Base-by-base conservation (phyloP, 2,797 vertebrate species). In the Sebastes matsubarae region DNA sequence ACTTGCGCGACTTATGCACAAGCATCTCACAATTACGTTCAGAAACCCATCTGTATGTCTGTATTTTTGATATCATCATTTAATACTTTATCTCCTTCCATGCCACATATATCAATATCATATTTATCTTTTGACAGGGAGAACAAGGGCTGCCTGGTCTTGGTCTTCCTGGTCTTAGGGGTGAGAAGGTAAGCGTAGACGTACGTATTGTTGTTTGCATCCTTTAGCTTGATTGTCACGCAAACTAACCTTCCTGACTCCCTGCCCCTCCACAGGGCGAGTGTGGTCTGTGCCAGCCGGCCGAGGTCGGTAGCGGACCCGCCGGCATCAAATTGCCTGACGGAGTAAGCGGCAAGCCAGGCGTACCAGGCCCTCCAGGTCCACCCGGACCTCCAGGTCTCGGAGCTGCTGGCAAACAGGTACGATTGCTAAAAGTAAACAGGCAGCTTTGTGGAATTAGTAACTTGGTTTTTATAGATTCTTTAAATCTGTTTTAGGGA, bases 361-460 rank as follows among this genome's bases (percentile, higher is more conserved):
- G 94, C 0, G 84, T 92, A 69, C 91, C 77, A 5, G 95, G 95
- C 5, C 87, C 76, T 59, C 91, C 68, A 27, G 95, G 95, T n/a
- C 87, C 73, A 12, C 84, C 94, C 1, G 95, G 95, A 54, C 88
- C 77, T 65, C 89, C 93, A 30, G 95, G 95, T 71, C 71, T 90
- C 1, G 93, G 90, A 69, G 89, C 83, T 24, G 88, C 93, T 22
- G 95, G 96, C 70, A 94, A 88, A 87, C 94, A 94, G 94, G 96
- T 96, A 79, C 50, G 38, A 32, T 68, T 25, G 7, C 29, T 52
- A 20, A 24, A 2, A 54, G 20, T 14, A 32, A 8, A 58, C 8
- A 77, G 22, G 27, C 29, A 38, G 46, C 14, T 29, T 64, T 73
- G 65, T 57, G 25, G 9, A 70, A 38, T 54, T 13, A 24, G 4